Evolutionary conservation across 35 echinoderm and acorn worm genomes (phyloP).

Genomic region (Nesometra sesokonis): DNA sequence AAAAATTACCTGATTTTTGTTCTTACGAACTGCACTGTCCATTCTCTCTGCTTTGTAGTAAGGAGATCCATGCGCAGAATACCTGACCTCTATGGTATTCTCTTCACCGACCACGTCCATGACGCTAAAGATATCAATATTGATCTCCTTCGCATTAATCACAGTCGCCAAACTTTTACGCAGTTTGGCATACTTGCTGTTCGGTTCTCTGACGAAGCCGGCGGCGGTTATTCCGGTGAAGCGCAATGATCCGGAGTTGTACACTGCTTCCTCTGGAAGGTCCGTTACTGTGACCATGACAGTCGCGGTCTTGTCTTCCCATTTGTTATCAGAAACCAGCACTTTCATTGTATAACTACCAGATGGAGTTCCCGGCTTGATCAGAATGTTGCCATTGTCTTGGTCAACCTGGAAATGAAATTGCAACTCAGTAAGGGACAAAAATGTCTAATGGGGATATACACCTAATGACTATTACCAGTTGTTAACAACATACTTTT

Average conservation of each 20-base stretch:
- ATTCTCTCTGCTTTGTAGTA: slow-evolving; percentile 78
- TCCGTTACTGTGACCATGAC: slow-evolving; percentile 62
- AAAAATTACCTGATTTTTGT: slow-evolving; percentile 33
- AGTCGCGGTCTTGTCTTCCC: slow-evolving; percentile 8
- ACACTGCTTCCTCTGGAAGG: slow-evolving; percentile 74
- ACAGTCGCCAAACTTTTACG: slow-evolving; percentile 37
- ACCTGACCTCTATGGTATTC: slow-evolving; percentile 55
- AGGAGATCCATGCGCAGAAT: slow-evolving; percentile 90
- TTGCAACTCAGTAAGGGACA: too few species aligned
- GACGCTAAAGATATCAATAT: slow-evolving; percentile 92
- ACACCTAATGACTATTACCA: too few species aligned
- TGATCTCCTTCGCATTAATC: slow-evolving; percentile 53
- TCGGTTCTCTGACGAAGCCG: slow-evolving; percentile 37
- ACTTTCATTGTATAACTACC: slow-evolving; percentile 46
- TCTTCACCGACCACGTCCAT: slow-evolving; percentile 44
- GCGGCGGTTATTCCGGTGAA: slow-evolving; percentile 53
- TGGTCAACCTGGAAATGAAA: slow-evolving; percentile 59
- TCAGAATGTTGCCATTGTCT: slow-evolving; percentile 53
- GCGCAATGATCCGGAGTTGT: slow-evolving; percentile 74
- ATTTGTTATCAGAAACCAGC: slow-evolving; percentile 42
- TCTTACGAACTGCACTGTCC: slow-evolving; percentile 37
- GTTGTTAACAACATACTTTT: background rate
- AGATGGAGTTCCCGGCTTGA: slow-evolving; percentile 53
- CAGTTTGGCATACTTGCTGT: slow-evolving; percentile 42
- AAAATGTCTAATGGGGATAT: background rate